phyloP scores from a whole-genome alignment of 2,113 vertebrate genomes.

The Eclectus roratus region DNA sequence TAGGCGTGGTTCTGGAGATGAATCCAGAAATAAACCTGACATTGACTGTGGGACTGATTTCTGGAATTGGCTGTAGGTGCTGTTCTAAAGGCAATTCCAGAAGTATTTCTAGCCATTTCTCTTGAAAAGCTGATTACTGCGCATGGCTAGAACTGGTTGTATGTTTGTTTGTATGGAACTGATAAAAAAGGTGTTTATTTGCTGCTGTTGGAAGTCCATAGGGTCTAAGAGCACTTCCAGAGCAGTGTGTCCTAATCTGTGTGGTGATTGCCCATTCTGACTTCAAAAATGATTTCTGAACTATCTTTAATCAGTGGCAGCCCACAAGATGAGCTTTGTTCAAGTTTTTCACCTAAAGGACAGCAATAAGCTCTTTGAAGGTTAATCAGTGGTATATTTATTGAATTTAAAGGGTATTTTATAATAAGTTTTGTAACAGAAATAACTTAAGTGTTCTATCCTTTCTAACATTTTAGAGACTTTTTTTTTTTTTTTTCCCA shows the following conservation, averaged over 20 bases:
- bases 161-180: not conserved
- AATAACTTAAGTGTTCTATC: not conserved
- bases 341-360: not conserved
- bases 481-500: not conserved
- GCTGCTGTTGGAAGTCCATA: not conserved
- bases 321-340: not conserved
- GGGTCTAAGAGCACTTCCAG: not conserved
- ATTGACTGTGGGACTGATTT: not conserved
- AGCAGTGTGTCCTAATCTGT: not conserved
- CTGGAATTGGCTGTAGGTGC: not conserved
- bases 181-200: not conserved
- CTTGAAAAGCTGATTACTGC: not conserved
- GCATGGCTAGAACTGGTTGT: not conserved
- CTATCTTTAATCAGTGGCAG: not conserved
- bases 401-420: not conserved
- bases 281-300: not conserved
- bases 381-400: not conserved
- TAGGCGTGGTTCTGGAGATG: not conserved
- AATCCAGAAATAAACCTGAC: not conserved
- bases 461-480: not conserved
- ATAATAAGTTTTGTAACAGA: not conserved
- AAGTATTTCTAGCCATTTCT: not conserved
- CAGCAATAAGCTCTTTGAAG: not conserved
- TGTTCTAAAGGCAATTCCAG: not conserved
- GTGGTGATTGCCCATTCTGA: not conserved